These are phyloP conservation scores for Marisa cornuarietis DNA, from an alignment of 1,140 invertebrate genomes.

Conservation along the genomic window DNA sequence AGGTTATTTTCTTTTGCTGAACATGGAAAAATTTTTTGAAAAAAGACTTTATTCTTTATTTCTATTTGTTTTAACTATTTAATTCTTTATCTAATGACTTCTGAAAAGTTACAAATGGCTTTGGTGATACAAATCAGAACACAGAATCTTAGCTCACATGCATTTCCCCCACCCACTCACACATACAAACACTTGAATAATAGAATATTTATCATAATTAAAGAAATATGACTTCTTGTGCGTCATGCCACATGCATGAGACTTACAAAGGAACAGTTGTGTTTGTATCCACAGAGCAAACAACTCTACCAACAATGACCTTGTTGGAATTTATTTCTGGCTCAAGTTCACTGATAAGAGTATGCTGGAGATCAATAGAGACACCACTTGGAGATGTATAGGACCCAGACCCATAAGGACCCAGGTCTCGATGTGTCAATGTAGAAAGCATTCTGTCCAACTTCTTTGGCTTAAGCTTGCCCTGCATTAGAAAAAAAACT, in stretches of 20 bases:
- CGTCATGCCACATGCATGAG: background rate
- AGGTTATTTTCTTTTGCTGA: too few species aligned
- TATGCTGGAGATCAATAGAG: slow-evolving; percentile 69
- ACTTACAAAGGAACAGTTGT: slow-evolving; percentile 83
- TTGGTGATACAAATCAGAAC: too few species aligned
- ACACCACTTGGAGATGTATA: slow-evolving; percentile 69
- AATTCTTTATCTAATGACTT: too few species aligned
- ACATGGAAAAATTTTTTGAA: too few species aligned
- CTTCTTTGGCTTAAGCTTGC: slow-evolving; percentile 77
- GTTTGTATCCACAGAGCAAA: slow-evolving; percentile 79
- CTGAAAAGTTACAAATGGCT: too few species aligned
- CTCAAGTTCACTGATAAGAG: slow-evolving; percentile 68
- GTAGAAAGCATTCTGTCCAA: slow-evolving; percentile 47
- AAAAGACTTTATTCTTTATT: too few species aligned
- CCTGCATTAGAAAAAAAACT: slow-evolving; percentile 53
- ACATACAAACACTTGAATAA: background rate
- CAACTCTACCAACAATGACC: slow-evolving; percentile 81
- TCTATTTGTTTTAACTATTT: too few species aligned
- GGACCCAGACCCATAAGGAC: slow-evolving; percentile 72
- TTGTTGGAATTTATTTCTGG: slow-evolving; percentile 74
- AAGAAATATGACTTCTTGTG: too few species aligned
- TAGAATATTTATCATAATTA: background rate
- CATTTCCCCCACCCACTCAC: too few species aligned
- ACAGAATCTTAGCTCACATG: too few species aligned
- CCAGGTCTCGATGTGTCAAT: slow-evolving; percentile 64